Base-by-base conservation (phyloP, 2,797 vertebrate species). In the Hemibagrus guttatus region DNA sequence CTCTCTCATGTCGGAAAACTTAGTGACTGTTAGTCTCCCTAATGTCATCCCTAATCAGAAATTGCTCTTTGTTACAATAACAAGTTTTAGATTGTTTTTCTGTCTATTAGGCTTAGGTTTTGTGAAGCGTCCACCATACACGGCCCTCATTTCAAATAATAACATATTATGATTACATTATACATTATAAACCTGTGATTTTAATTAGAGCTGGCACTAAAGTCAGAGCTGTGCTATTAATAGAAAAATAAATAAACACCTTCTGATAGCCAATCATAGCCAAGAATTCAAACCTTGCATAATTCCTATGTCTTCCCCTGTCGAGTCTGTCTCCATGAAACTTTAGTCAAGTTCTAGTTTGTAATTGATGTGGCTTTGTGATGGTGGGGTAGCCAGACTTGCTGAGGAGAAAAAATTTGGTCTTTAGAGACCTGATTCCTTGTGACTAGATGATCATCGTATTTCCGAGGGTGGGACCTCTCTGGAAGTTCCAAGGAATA, bases 261-360 rank as follows among this genome's bases (percentile, higher is more conserved):
- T 28, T 58, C 76, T 23, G 56, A 42, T n/a, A n/a, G n/a, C n/a
- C 58, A 16, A 46, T 81, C 78, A n/a, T 26, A 63, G 42, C 42
- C 19, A 31, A 28, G 6, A 52, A 75, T 54, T 76, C 46, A 80
- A 42, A 26, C 19, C 35, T 81, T 61, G 6, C 8, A 6, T 80
- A 80, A 59, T 59, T 46, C 31, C 54, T 61, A 26, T 42, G 21
- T 26, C 59, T 79, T 61, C 6, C 12, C 14, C 42, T 19, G 26
- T 49, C 1, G 7, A n/a, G 23, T 64, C 35, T 81, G 42, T 81
- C 39, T 21, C 39, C 49, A 16, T 83, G 12, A 4, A 89, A 52
- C 61, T 59, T 83, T 66, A 81, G 71, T 81, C 23, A 85, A 75
- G 83, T 19, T 81, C 71, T 17, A 86, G 81, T 89, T 90, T 91